Conservation (phyloP, 2,113 vertebrate genomes). For the Dipodomys merriami region DNA sequence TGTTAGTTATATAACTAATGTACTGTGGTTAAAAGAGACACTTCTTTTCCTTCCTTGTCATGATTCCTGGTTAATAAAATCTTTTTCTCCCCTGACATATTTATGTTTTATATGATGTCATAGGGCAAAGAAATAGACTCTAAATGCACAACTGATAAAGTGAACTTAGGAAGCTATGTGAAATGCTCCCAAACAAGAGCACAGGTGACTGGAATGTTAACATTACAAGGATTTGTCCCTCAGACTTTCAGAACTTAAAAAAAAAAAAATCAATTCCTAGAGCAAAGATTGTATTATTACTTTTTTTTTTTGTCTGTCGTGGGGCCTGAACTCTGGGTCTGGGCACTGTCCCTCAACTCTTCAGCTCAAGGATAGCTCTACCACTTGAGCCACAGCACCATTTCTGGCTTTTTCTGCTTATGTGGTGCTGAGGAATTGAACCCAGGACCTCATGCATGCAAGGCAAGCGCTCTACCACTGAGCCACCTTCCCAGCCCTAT, state of each 20-base stretch:
- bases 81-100: not conserved
- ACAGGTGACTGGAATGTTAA: too few relatives aligned
- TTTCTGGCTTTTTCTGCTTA: too few relatives aligned
- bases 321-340: too few relatives aligned
- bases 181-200: not conserved
- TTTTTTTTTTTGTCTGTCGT: not conserved
- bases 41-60: conserved; percentile 3
- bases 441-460: too few relatives aligned
- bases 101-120: not conserved
- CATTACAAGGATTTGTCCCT: not conserved
- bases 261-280: not conserved
- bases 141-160: not conserved
- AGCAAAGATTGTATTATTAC: not conserved
- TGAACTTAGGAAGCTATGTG: not conserved
- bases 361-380: too few relatives aligned
- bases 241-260: not conserved
- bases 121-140: not conserved
- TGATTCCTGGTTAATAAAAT: not conserved
- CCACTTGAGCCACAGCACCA: too few relatives aligned
- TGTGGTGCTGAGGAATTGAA: too few relatives aligned
- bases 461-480: too few relatives aligned
- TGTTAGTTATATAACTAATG: not conserved
- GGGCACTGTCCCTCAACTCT: too few relatives aligned
- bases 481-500: too few relatives aligned
- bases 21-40: not conserved